phyloP scores from a whole-genome alignment of 2,113 vertebrate genomes.

The Daphoenositta chrysoptera region DNA sequence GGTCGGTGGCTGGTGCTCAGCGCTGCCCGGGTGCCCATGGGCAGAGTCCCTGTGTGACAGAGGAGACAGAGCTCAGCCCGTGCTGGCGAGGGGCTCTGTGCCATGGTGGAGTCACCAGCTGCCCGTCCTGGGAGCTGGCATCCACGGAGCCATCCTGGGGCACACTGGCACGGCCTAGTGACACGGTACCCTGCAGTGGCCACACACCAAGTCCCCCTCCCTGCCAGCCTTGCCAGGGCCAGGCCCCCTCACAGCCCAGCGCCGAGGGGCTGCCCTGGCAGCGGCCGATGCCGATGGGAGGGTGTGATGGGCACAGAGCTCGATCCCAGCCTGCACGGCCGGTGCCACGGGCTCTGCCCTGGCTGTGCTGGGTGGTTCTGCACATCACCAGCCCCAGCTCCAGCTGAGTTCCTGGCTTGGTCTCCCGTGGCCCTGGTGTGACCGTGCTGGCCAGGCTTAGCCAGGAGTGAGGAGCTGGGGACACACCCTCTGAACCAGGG shows the following conservation, averaged over 20 bases:
- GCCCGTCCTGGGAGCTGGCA: neutral
- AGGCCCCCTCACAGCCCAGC: neutral
- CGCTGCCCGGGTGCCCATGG: accelerated
- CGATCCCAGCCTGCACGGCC: accelerated
- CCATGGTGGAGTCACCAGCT: accelerated
- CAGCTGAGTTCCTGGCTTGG: neutral
- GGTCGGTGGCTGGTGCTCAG: accelerated
- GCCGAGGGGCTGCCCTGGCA: accelerated
- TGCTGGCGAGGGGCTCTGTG: accelerated
- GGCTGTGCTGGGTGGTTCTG: neutral
- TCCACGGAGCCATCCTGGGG: accelerated
- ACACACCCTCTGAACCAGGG: neutral
- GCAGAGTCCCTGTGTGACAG: neutral
- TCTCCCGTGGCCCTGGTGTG: neutral
- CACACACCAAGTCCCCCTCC: neutral
- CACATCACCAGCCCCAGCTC: neutral
- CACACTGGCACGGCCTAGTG: accelerated
- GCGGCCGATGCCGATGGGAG: accelerated
- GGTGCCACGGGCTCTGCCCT: accelerated
- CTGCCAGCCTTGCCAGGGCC: neutral
- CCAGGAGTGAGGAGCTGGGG: neutral
- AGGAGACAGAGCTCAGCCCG: neutral
- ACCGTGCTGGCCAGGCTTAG: neutral
- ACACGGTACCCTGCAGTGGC: neutral
- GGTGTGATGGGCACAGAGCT: neutral